Base-by-base conservation (phyloP, 2,797 vertebrate species). In the Dromococcyx pavoninus region DNA sequence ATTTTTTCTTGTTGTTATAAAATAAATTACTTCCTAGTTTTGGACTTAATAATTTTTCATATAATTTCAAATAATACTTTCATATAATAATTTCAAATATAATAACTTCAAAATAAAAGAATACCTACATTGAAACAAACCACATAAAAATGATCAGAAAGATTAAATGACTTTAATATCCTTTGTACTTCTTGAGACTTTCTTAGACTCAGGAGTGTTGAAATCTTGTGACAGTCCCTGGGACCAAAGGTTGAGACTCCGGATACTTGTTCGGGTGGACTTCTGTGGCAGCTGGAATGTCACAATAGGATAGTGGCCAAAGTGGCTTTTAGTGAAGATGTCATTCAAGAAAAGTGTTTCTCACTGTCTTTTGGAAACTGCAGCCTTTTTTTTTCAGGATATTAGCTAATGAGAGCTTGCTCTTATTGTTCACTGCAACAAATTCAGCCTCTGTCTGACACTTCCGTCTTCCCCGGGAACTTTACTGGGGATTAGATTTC, bases 1-100 rank as follows among this genome's bases (percentile, higher is more conserved):
- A 58, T 33, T 69, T 75, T 80, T 58, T n/a, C 35, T 11, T 62
- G 35, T 64, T 25, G 64, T 76, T 37, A 58, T 65, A 66, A 88
- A 95, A 94, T 60, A 17, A 72, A 71, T 50, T 73, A 27, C 33
- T 93, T 91, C 79, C 53, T 73, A 58, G 6, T 75, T 93, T 86
- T 86, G 23, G 51, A 75, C 24, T 70, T 86, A 80, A 50, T 91
- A 77, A 53, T 65, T 44, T 86, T 69, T 84, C 58, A 60, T 9
- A 53, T 67, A 41, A 78, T 90, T 81, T 83, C n/a, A n/a, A n/a
- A n/a, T n/a, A n/a, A n/a, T n/a, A n/a, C n/a, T n/a, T 33, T 84
- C 58, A 60, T 9, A 13, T 56, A 67, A 53, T 67, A 41, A 78
- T 90, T 81, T 83, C n/a, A n/a, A n/a, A n/a, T n/a, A n/a, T n/a